These are phyloP conservation scores for Barypeithes pellucidus DNA, from an alignment of 2,888 invertebrate species.

Conservation along the genomic window DNA sequence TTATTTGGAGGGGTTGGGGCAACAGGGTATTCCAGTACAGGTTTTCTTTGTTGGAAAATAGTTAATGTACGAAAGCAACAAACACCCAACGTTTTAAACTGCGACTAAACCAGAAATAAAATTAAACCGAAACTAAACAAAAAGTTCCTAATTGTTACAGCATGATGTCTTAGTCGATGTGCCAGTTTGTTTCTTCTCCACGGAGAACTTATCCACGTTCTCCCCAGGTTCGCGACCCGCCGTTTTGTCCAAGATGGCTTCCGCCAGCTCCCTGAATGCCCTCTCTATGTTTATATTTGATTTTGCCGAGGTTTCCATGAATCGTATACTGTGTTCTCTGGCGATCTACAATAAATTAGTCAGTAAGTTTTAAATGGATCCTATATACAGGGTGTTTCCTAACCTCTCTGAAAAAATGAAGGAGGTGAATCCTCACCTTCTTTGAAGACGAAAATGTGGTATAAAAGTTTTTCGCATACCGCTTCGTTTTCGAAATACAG, in stretches of 20 bases:
- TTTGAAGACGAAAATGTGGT: too few species aligned
- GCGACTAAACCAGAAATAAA: neutral
- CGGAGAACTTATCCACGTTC: conserved; percentile 79
- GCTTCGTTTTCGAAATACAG: too few species aligned
- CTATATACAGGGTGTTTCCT: too few species aligned
- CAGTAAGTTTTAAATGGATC: too few species aligned
- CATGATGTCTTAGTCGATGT: conserved; percentile 76
- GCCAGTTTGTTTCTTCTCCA: conserved; percentile 81
- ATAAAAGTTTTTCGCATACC: too few species aligned
- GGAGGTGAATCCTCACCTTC: too few species aligned
- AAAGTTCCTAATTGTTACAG: conserved; percentile 63
- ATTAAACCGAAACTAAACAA: conserved; percentile 15
- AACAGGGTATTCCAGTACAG: too few species aligned
- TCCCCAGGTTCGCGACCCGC: conserved; percentile 87
- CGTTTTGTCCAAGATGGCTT: conserved; percentile 91
- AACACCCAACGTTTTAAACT: conserved; percentile 15
- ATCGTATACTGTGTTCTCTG: conserved; percentile 94
- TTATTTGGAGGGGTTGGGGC: too few species aligned
- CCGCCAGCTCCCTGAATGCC: conserved; percentile 95
- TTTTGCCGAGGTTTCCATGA: conserved; percentile 99
- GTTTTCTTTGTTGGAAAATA: too few species aligned
- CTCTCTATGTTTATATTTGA: conserved; percentile 97
- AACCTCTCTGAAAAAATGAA: too few species aligned
- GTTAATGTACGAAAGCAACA: neutral
- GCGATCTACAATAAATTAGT: conserved; percentile 93